Conservation (phyloP, 2,113 vertebrate species). For the Brachypteracias leptosomus region DNA sequence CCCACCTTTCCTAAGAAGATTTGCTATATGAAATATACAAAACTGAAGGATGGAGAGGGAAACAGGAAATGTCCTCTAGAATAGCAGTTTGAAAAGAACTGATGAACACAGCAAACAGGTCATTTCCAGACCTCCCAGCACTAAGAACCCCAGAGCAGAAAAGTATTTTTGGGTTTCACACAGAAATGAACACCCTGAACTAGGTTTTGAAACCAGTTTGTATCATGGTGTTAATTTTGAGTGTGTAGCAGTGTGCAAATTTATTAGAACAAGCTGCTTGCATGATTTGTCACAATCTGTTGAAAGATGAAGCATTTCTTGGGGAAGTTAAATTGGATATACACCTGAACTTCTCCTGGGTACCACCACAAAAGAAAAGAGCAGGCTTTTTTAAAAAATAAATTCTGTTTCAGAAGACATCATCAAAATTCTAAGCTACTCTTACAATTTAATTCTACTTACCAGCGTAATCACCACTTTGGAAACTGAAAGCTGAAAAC, state of each 20-base stretch:
- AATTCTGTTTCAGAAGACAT: neutral
- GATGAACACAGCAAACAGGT: neutral
- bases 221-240: neutral
- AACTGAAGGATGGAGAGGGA: neutral
- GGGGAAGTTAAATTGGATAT: neutral
- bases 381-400: neutral
- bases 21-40: neutral
- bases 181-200: neutral
- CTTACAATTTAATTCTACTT: neutral
- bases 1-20: neutral
- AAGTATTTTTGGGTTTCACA: neutral
- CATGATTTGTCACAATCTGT: neutral
- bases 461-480: neutral
- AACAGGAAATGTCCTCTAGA: neutral
- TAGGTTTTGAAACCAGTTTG: neutral
- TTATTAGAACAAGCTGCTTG: constrained; percentile 12
- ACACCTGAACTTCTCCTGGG: neutral
- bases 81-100: neutral
- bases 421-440: neutral
- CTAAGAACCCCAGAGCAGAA: neutral
- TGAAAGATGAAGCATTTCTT: neutral
- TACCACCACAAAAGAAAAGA: neutral
- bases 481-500: constrained; percentile 21
- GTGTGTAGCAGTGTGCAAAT: neutral
- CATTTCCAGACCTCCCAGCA: neutral